Percentiles rank a stretch among this genome's conserved stretches.
phyloP scores from a whole-genome alignment of 2,113 vertebrate genomes.

The Notiomystis cincta region DNA sequence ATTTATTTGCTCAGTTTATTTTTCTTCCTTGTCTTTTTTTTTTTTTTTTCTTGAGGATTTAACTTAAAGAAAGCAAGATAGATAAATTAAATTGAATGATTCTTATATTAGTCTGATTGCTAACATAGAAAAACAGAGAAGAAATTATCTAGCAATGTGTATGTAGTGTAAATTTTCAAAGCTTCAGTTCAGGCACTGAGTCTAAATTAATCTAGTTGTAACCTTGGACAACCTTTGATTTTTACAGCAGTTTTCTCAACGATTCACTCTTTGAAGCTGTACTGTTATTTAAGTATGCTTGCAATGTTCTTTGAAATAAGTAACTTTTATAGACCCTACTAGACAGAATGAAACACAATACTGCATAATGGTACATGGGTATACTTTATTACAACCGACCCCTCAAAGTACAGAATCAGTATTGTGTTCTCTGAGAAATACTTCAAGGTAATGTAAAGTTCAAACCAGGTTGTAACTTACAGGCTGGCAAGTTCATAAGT shows the following conservation, averaged over 20 bases:
- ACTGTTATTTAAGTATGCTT: neutral
- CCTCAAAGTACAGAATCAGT: neutral
- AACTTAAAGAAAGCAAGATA: neutral
- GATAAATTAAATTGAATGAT: neutral
- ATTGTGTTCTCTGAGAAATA: neutral
- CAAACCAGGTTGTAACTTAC: neutral
- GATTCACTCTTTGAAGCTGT: neutral
- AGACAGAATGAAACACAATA: neutral
- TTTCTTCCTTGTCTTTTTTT: fast-evolving
- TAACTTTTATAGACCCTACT: neutral
- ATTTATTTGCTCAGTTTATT: neutral
- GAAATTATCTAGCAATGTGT: neutral
- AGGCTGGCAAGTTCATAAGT: neutral
- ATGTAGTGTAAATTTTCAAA: neutral
- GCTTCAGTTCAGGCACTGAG: neutral
- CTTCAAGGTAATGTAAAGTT: neutral
- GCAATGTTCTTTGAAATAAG: neutral
- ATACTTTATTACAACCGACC: neutral
- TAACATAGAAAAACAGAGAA: neutral
- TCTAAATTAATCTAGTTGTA: neutral
- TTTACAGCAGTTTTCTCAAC: neutral
- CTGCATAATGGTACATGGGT: neutral
- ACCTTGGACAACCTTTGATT: neutral
- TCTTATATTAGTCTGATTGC: neutral
- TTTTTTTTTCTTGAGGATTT: neutral